phyloP scores from a whole-genome alignment of 2,888 invertebrate species.

The Caenorhabditis doughertyi region DNA sequence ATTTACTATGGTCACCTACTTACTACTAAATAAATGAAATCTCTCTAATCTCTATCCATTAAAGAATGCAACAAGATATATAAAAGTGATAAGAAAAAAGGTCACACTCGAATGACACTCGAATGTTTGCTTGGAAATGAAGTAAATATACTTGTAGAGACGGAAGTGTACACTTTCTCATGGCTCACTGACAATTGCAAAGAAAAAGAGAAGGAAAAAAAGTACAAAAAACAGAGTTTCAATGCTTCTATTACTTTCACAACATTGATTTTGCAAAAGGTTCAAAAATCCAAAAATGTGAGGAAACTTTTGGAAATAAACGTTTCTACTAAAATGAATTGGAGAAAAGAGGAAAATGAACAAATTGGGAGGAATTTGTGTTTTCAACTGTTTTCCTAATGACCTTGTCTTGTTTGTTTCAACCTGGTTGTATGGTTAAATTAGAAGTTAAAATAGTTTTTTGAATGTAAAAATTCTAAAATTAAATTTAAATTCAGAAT shows the following conservation, averaged over 20 bases:
- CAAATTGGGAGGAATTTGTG: slow-evolving; percentile 18
- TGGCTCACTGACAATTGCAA: slow-evolving; percentile 21
- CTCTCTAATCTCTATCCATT: not conserved
- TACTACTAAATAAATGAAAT: not conserved
- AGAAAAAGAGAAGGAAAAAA: too few species aligned
- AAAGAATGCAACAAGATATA: not conserved
- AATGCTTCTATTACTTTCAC: not conserved
- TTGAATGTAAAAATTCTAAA: too few species aligned
- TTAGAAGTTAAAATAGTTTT: too few species aligned
- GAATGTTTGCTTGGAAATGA: slow-evolving; percentile 32
- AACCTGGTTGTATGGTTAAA: not conserved
- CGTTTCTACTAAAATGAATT: not conserved
- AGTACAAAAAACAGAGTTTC: not conserved
- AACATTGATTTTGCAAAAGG: not conserved
- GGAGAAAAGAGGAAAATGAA: slow-evolving; percentile 3
- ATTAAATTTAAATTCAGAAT: too few species aligned
- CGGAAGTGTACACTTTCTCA: not conserved
- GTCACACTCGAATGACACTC: slow-evolving; percentile 18
- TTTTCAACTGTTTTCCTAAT: slow-evolving; percentile 26
- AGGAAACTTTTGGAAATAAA: too few species aligned
- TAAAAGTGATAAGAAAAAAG: slow-evolving; percentile 34
- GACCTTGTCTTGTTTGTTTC: slow-evolving; percentile 10
- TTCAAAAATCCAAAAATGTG: too few species aligned
- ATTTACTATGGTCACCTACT: too few species aligned
- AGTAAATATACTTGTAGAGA: slow-evolving; percentile 24